Base-by-base conservation (phyloP, 2,113 vertebrate genomes). In the Osmerus mordax region DNA sequence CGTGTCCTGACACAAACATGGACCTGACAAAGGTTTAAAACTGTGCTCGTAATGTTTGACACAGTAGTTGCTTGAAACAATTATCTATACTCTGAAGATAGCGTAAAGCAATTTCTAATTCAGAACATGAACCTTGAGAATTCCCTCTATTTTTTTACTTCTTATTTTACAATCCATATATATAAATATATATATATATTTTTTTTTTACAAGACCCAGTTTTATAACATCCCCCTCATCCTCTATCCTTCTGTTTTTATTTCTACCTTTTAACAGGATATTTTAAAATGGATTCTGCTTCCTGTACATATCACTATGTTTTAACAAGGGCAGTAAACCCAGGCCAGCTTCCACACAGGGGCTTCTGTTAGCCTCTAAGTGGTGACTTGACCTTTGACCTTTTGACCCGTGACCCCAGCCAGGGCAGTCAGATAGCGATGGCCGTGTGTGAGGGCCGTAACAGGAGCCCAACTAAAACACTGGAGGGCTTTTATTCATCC, bases 311-410 rank as follows among this genome's bases (percentile, higher is more conserved):
- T 75, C 55, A 74, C 71, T 29, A 61, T 78, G 73, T 60, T 79
- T 84, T 87, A 78, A 86, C 74, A 77, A 41, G 51, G n/a, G 16
- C 73, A 82, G 81, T 81, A 87, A 89, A 89, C 53, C 19, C 25
- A 60, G 53, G 54, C 60, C 36, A 25, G 70, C 69, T 82, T 68
- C 56, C 69, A 83, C 68, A 78, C 71, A 74, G 67, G 74, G 70
- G 81, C 82, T 83, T 82, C 72, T 79, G 69, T 78, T 81, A 78
- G 72, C 21, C 63, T 84, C 67, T 71, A 80, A 83, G 80, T 79
- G 81, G 74, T 71, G 61, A 87, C 71, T 74, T 77, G 73, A 82
- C 72, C 81, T 68, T 65, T 78, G 47, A 74, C 71, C 73, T 87
- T 75, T 72, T 12, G 54, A 32, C 70, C 70, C 3, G n/a, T 77